Base-by-base conservation (phyloP, 1,140 invertebrate species). In the Cherax quadricarinatus region DNA sequence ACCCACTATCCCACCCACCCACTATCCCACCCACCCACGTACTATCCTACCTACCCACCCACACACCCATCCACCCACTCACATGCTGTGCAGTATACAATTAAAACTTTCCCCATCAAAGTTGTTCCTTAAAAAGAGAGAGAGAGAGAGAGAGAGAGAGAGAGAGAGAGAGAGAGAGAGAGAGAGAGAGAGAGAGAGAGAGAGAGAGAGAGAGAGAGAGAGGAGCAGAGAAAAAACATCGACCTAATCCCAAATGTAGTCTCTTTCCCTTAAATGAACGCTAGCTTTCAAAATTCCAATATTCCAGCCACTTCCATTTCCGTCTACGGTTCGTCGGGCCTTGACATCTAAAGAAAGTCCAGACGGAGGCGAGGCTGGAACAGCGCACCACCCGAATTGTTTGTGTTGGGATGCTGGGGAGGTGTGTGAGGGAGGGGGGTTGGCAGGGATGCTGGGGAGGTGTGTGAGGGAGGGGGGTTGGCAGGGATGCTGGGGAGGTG, bases 81-180 rank as follows among this genome's bases (percentile, higher is more conserved):
- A 51, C 85, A 51, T 75, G n/a, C 85, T 21, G 14, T 62, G 53
- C 30, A n/a, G 53, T 84, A 84, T 51, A 84, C 82, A 84, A 84
- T 84, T 84, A 84, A 84, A 84, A 84, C 82, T 84, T 84, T 86
- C 85, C 75, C 85, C 41, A 75, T 49, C 85, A 62, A 84, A 62
- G n/a, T 82, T 82, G 51, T 57, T 53, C 21, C 30, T 21, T 57
- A 84, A 84, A 84, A 14, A 57, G 62, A 84, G 41, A 51, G 53
- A 62, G 57, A 84, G 82, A 62, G 30, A 84, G 49, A 84, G n/a
- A 83, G 49, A 83, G 30, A 41, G 30, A 41, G 30, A 41, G 30
- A 41, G 30, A 41, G 30, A 41, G 30, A 41, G 30, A 41, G 30
- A 41, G 2, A 41, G 30, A 2, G 30, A n/a, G n/a, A 57, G 62